phyloP scores from a whole-genome alignment of 1,140 invertebrate genomes.

The Psix sp. region DNA sequence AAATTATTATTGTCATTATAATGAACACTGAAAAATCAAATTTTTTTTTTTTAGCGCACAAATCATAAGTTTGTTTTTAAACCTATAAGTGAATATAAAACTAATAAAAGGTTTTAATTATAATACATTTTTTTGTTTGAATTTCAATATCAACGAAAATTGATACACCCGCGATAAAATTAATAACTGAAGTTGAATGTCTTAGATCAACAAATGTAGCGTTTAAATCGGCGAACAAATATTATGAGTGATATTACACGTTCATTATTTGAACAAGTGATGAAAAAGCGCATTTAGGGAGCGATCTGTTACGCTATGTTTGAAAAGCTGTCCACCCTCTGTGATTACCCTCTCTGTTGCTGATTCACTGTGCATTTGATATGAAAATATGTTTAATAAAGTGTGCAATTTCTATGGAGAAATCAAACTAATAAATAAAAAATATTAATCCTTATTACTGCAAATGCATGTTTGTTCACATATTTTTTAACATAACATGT shows the following conservation, averaged over 20 bases:
- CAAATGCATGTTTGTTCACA: slow-evolving; percentile 25
- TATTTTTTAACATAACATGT: no score
- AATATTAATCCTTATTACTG: slow-evolving; percentile 48
- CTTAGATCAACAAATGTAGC: slow-evolving; percentile 13
- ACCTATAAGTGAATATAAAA: no score
- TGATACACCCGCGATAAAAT: slow-evolving; percentile 8
- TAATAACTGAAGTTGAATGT: slow-evolving; percentile 21
- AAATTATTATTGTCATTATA: no score
- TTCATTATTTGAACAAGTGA: slow-evolving; percentile 26
- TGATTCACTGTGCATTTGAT: slow-evolving; percentile 38
- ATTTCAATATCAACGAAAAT: not conserved
- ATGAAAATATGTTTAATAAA: slow-evolving; percentile 55
- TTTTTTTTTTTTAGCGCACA: no score
- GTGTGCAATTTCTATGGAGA: no score
- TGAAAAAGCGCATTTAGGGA: slow-evolving; percentile 46
- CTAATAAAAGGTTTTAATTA: no score
- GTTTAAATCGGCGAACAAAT: slow-evolving; percentile 35
- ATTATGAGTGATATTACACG: slow-evolving; percentile 36
- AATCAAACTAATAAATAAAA: slow-evolving; percentile 36
- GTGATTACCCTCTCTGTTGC: slow-evolving; percentile 45
- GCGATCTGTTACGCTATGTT: slow-evolving; percentile 46
- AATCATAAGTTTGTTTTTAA: no score
- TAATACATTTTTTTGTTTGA: not conserved
- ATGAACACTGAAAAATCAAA: no score
- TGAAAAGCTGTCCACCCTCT: slow-evolving; percentile 41